phyloP scores from a whole-genome alignment of 2,797 vertebrate genomes.

The Acipenser transmontanus region DNA sequence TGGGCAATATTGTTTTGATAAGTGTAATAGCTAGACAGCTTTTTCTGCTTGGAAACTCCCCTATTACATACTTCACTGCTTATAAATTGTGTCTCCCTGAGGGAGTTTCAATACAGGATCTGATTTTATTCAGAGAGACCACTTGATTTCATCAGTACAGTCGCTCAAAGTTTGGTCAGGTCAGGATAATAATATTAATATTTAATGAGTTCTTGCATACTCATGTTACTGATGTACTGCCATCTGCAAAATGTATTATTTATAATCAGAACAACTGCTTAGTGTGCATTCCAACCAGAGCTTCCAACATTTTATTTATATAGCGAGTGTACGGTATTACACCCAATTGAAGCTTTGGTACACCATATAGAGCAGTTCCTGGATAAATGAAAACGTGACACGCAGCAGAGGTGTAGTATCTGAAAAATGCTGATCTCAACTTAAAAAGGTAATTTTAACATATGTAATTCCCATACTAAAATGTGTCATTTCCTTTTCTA shows the following conservation, averaged over 20 bases:
- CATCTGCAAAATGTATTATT: not conserved
- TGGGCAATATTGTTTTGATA: slow-evolving; percentile 5
- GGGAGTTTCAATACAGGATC: not conserved
- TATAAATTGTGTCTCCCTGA: not conserved
- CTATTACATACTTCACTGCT: not conserved
- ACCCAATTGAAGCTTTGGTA: too few relatives aligned
- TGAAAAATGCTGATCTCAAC: too few relatives aligned
- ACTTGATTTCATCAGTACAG: not conserved
- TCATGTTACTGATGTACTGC: not conserved
- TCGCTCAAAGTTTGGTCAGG: too few relatives aligned
- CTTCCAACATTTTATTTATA: too few relatives aligned
- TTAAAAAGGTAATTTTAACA: too few relatives aligned
- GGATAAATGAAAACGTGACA: too few relatives aligned
- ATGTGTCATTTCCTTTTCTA: too few relatives aligned
- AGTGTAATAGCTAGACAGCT: not conserved
- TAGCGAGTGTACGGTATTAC: too few relatives aligned
- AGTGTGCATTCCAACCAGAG: too few relatives aligned
- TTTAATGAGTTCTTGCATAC: not conserved
- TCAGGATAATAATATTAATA: not conserved
- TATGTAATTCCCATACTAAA: too few relatives aligned
- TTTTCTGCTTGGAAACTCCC: not conserved
- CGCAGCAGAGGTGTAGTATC: too few relatives aligned
- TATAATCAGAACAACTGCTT: not conserved
- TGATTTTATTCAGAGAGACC: not conserved
- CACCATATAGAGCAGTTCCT: too few relatives aligned